These are phyloP conservation scores for Craterocephalus amniculus DNA, from an alignment of 2,797 vertebrate species.

Conservation along the genomic window DNA sequence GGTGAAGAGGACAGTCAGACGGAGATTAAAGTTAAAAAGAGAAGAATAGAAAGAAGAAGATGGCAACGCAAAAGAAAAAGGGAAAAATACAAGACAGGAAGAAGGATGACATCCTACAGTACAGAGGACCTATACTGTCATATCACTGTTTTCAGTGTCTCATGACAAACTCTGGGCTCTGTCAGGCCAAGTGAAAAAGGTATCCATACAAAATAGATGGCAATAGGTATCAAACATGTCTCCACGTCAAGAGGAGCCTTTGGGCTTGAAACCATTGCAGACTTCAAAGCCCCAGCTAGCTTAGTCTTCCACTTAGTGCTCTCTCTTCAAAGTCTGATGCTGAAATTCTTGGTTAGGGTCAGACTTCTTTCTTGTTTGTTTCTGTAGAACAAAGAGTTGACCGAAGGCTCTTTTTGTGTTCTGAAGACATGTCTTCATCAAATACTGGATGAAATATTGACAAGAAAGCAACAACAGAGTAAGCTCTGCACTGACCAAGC, in stretches of 20 bases:
- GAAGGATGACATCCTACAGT: constrained; percentile 21
- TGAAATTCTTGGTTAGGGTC: constrained; percentile 42
- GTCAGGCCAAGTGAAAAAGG: constrained; percentile 43
- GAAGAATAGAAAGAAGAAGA: constrained; percentile 15
- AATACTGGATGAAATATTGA: constrained; percentile 58
- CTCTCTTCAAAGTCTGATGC: constrained; percentile 42
- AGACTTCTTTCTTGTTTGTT: constrained; percentile 43
- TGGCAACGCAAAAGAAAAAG: constrained; percentile 4
- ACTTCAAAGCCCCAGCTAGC: constrained; percentile 64
- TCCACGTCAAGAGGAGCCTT: constrained; percentile 47
- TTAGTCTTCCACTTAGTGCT: constrained; percentile 31
- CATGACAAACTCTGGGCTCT: constrained; percentile 12
- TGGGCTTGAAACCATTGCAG: constrained; percentile 34
- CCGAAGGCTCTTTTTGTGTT: constrained; percentile 27
- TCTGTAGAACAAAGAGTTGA: constrained; percentile 49
- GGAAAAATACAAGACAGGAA: neutral
- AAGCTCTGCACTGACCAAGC: constrained; percentile 8
- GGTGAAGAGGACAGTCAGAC: constrained; percentile 23
- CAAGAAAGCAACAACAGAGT: constrained; percentile 17
- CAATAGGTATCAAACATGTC: constrained; percentile 64
- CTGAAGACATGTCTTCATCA: constrained; percentile 37
- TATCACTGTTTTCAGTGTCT: constrained; percentile 28
- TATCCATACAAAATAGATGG: constrained; percentile 66
- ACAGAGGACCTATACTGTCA: constrained; percentile 13
- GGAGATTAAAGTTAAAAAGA: constrained; percentile 4